Evolutionary conservation across 2,888 invertebrate species (phyloP).

Genomic region (Reticulitermes lucifugus): DNA sequence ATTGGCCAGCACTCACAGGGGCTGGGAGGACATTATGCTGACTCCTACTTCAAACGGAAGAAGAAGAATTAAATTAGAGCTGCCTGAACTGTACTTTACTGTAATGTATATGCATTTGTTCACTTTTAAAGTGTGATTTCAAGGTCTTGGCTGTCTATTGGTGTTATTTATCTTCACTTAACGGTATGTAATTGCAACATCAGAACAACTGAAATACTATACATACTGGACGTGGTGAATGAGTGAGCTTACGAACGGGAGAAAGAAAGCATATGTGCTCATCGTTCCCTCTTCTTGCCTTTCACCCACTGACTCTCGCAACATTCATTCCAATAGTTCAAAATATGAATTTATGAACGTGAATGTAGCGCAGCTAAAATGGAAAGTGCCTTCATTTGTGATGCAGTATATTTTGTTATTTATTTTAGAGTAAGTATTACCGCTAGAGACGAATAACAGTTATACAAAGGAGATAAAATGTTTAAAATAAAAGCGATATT

Average conservation of each 20-base stretch:
- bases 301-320: slow-evolving; percentile 22
- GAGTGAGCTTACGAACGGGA: background rate
- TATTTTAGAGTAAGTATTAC: slow-evolving; percentile 47
- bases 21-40: slow-evolving; percentile 67
- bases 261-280: background rate
- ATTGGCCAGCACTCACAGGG: slow-evolving; percentile 68
- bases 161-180: background rate
- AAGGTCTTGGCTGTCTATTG: slow-evolving; percentile 6
- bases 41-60: slow-evolving; percentile 64
- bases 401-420: slow-evolving; percentile 51
- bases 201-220: background rate
- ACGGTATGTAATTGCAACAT: background rate
- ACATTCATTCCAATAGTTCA: slow-evolving; percentile 38
- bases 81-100: background rate
- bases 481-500: slow-evolving; percentile 34
- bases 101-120: background rate
- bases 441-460: slow-evolving; percentile 25
- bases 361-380: slow-evolving; percentile 47
- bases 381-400: slow-evolving; percentile 53
- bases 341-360: slow-evolving; percentile 25
- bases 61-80: slow-evolving; percentile 58
- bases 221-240: background rate
- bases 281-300: background rate
- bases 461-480: slow-evolving; percentile 28
- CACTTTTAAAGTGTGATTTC: slow-evolving; percentile 20